These are phyloP conservation scores for Mormyrus iriodes DNA, from an alignment of 2,113 vertebrate genomes.

Conservation along the genomic window DNA sequence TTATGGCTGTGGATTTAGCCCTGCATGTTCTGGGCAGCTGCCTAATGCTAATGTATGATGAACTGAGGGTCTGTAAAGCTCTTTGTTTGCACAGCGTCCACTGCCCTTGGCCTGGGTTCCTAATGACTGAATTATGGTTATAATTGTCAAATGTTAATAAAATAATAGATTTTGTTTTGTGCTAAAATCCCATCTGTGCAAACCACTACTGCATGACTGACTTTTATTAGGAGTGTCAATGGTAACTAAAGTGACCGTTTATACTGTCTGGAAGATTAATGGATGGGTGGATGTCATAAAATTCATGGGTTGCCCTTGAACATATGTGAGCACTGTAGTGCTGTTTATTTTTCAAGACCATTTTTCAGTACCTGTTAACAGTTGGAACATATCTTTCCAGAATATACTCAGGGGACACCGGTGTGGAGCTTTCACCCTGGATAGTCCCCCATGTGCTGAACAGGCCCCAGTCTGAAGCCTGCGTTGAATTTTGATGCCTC, in stretches of 20 bases:
- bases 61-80: background rate
- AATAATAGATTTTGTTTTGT: background rate
- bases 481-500: background rate
- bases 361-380: background rate
- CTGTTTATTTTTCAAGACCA: background rate
- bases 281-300: background rate
- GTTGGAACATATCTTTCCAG: constrained; percentile 10
- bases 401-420: background rate
- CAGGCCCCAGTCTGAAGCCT: background rate
- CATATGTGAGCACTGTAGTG: background rate
- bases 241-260: background rate
- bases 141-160: background rate
- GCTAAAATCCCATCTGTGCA: background rate
- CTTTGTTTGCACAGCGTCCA: background rate
- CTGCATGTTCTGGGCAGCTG: background rate
- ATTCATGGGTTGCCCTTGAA: background rate
- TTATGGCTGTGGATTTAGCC: background rate
- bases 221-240: background rate
- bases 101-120: background rate
- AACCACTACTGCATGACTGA: background rate
- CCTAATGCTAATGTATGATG: background rate
- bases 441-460: background rate
- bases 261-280: background rate
- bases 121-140: background rate
- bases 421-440: background rate